Base-by-base conservation (phyloP, 2,113 vertebrate genomes). In the Ictalurus punctatus region DNA sequence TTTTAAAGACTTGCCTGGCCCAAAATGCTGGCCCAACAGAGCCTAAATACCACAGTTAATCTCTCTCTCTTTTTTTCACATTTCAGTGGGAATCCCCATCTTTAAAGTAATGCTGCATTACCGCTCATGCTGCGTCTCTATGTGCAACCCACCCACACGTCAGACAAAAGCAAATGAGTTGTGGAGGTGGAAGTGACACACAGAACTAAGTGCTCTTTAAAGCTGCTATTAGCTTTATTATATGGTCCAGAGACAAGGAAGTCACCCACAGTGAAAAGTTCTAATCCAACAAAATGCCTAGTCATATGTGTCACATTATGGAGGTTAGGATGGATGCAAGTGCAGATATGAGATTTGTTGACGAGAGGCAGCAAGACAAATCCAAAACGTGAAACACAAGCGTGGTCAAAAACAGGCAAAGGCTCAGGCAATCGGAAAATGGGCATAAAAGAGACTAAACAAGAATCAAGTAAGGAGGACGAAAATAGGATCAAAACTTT, bases 61-160 rank as follows among this genome's bases (percentile, higher is more conserved):
- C 83, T 84, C 52, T 69, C 52, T 69, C 40, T 83, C 84, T 86
- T 87, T 86, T 90, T 86, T 86, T 84, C 67, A 6, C 61, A 71
- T 86, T 86, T 89, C 76, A 19, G 80, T 79, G 84, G 91, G 85
- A 89, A 90, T 89, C 85, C 71, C 63, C 56, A 84, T 67, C 84
- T 89, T 67, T 78, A 23, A 21, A 71, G 52, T 87, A 88, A 84
- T 86, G 86, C 78, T 73, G 56, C 61, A 69, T 84, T 52, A 85
- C 81, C 61, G 86, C 87, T 84, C 73, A 59, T 10, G 83, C 83
- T 71, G 71, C 58, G 67, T 74, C 87, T 74, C 67, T 12, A 61
- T 48, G 76, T 7, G 37, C 44, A 61, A 90, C 79, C 90, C 91
- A 90, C 90, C 91, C 89, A 92, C 90, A 89, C 76, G 63, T 84